A percentile compares a stretch with the other conserved stretches of the same genome.
These are phyloP conservation scores for Clanis bilineata DNA, from an alignment of 2,888 invertebrate species.

Conservation along the genomic window DNA sequence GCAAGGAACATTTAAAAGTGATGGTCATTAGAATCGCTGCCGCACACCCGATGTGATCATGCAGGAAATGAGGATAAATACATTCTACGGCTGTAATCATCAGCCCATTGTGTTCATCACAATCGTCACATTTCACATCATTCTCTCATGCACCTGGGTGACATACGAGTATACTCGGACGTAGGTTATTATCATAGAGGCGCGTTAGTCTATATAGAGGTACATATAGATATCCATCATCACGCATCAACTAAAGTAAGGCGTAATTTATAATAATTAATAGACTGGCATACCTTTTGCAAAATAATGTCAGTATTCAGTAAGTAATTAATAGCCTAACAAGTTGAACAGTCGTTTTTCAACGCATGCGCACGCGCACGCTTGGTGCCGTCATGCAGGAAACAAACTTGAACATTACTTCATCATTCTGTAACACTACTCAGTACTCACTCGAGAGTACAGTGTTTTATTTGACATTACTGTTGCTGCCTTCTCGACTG, in stretches of 20 bases:
- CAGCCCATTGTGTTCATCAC: not conserved
- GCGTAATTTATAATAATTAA: no score
- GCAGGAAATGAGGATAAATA: not conserved
- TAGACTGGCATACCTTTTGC: no score
- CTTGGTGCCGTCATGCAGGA: slow-evolving; percentile 16
- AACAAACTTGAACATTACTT: slow-evolving; percentile 6
- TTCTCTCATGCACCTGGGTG: not conserved
- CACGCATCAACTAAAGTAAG: no score
- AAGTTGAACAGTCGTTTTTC: not conserved
- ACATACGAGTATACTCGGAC: no score
- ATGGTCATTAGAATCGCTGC: not conserved
- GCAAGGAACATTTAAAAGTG: not conserved
- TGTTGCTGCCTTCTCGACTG: not conserved
- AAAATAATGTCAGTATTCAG: not conserved
- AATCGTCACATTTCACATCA: not conserved
- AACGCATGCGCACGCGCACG: not conserved
- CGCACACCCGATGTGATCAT: not conserved
- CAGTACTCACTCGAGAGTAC: not conserved
- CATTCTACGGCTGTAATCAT: not conserved
- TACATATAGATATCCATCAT: no score
- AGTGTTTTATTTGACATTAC: not conserved
- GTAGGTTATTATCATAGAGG: no score
- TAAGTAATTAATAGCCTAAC: not conserved
- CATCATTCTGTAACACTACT: not conserved
- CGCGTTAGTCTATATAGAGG: no score